Percentiles rank a stretch among this genome's conserved stretches.
Evolutionary conservation across 53 echinoderm and acorn worm genomes (phyloP).

Genomic region (Henricia sp.): DNA sequence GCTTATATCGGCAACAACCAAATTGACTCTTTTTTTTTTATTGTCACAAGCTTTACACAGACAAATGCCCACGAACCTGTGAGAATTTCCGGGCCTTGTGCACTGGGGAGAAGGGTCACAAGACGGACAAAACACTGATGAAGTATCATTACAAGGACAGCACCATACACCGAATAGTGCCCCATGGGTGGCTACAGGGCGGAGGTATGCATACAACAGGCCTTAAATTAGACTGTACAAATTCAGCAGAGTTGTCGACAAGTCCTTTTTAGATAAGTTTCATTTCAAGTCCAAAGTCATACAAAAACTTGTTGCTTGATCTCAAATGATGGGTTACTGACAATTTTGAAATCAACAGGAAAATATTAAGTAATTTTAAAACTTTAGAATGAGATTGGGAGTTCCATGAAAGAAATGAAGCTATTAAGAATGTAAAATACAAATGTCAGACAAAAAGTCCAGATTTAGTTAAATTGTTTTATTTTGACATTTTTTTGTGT

Average conservation of each 20-base stretch:
- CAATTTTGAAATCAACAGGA: too few species aligned
- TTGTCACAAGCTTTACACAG: slow-evolving; percentile 74
- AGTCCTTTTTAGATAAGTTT: neutral
- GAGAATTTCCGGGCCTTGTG: slow-evolving; percentile 94
- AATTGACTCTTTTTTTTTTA: neutral
- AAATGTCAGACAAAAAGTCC: too few species aligned
- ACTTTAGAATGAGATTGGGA: too few species aligned
- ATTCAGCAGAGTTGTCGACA: neutral
- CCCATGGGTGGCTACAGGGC: slow-evolving; percentile 93
- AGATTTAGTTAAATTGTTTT: too few species aligned
- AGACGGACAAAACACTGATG: slow-evolving; percentile 80
- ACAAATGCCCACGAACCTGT: slow-evolving; percentile 90
- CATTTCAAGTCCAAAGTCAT: too few species aligned
- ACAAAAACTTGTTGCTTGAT: neutral
- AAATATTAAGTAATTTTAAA: too few species aligned
- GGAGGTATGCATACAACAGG: slow-evolving; percentile 74
- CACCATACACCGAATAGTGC: slow-evolving; percentile 85
- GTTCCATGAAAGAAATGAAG: too few species aligned
- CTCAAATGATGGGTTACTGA: neutral
- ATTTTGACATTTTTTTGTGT: too few species aligned
- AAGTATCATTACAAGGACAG: slow-evolving; percentile 79
- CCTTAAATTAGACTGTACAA: neutral
- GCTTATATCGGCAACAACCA: neutral
- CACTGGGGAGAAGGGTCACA: slow-evolving; percentile 87
- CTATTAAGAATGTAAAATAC: too few species aligned